Evolutionary conservation across 2,113 vertebrate species (phyloP).

Genomic region (Rattus rattus): DNA sequence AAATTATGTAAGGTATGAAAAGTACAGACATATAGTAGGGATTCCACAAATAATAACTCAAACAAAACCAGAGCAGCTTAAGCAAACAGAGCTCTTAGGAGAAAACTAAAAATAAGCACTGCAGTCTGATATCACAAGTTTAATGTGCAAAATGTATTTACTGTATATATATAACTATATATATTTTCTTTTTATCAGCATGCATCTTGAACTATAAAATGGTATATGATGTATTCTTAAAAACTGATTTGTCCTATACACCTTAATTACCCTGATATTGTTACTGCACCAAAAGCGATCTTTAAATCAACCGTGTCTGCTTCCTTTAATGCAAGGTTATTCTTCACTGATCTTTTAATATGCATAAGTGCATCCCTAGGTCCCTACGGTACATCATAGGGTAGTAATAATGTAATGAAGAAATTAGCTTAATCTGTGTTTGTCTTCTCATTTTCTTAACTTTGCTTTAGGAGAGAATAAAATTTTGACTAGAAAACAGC

Average conservation of each 20-base stretch:
- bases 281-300: neutral
- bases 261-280: neutral
- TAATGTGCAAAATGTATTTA: slow-evolving; percentile 18
- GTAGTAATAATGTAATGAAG: neutral
- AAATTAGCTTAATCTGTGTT: neutral
- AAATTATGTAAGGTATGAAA: neutral
- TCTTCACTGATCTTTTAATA: neutral
- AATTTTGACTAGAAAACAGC: slow-evolving; percentile 11
- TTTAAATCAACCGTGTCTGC: neutral
- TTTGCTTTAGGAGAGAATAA: neutral
- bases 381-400: neutral
- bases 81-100: neutral
- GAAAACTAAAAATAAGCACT: neutral
- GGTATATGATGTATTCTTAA: neutral
- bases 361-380: neutral
- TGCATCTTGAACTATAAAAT: neutral
- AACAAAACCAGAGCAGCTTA: neutral
- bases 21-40: neutral
- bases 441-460: slow-evolving; percentile 20
- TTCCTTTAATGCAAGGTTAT: neutral
- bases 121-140: neutral
- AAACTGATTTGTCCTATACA: neutral
- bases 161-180: neutral
- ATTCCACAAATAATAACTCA: neutral
- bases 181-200: neutral